phyloP scores from a whole-genome alignment of 2,113 vertebrate species.

The Hippolais icterina region DNA sequence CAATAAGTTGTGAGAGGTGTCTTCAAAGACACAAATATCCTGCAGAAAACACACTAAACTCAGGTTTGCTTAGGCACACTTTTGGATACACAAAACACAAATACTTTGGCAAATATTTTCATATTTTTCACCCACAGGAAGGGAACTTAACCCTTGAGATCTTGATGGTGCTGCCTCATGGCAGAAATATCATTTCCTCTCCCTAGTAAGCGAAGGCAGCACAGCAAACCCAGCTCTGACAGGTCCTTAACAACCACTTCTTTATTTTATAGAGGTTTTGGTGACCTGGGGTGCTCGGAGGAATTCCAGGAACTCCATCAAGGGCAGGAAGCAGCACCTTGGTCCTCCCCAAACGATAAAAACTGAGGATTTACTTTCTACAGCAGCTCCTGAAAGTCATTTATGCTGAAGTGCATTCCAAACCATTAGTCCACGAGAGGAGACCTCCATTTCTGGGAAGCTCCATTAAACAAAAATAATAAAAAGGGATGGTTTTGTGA shows the following conservation, averaged over 20 bases:
- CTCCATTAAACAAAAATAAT: slow-evolving; percentile 23
- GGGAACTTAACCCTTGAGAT: neutral
- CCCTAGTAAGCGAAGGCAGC: neutral
- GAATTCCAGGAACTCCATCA: neutral
- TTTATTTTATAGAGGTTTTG: neutral
- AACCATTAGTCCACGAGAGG: neutral
- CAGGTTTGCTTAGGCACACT: neutral
- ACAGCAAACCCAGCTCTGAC: neutral
- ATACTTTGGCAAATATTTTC: neutral
- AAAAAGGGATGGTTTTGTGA: slow-evolving; percentile 34
- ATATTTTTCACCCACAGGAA: neutral
- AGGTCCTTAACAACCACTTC: neutral
- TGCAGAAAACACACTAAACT: neutral
- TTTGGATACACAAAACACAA: neutral
- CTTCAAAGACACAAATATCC: neutral
- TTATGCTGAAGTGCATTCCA: neutral
- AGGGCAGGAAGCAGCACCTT: neutral
- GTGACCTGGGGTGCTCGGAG: neutral
- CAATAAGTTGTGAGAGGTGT: neutral
- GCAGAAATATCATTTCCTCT: neutral
- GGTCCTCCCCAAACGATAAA: neutral
- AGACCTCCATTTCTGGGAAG: slow-evolving; percentile 46
- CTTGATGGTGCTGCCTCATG: neutral
- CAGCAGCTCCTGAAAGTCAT: neutral
- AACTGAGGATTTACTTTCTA: neutral